Percentiles rank a stretch among this genome's conserved stretches.
Evolutionary conservation across 2,113 vertebrate species (phyloP).

Genomic region (Trematocara marginatum): DNA sequence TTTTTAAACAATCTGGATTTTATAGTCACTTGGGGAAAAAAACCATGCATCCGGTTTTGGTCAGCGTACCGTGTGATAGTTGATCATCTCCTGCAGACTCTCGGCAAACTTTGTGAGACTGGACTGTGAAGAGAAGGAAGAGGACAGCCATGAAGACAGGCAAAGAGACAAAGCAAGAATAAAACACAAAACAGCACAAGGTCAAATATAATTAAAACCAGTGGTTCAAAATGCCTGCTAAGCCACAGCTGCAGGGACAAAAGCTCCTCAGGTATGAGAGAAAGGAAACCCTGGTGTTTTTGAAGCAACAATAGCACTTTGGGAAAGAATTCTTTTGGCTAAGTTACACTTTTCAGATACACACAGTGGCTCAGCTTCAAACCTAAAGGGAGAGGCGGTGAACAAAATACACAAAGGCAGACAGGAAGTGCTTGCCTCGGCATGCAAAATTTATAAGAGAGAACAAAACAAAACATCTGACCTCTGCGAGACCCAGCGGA

Average conservation of each 20-base stretch:
- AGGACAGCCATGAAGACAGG: not conserved
- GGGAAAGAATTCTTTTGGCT: constrained; percentile 15
- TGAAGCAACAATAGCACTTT: not conserved
- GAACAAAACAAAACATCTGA: constrained; percentile 29
- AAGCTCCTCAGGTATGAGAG: not conserved
- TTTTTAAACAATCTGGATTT: not conserved
- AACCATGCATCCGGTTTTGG: constrained; percentile 21
- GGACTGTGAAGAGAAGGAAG: constrained; percentile 68
- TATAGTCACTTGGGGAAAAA: not conserved
- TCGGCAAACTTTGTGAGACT: constrained; percentile 93
- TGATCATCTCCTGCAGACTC: constrained; percentile 96
- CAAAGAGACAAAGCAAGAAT: not conserved
- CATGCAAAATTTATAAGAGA: constrained; percentile 15
- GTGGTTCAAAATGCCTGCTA: not conserved
- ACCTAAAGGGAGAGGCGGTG: constrained; percentile 1
- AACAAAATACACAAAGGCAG: constrained; percentile 26
- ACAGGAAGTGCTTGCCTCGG: constrained; percentile 12
- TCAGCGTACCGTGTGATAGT: constrained; percentile 90
- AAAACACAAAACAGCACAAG: not conserved
- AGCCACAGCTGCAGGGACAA: not conserved
- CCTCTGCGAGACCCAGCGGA: not conserved
- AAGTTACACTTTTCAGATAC: constrained; percentile 10
- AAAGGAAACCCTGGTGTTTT: not conserved
- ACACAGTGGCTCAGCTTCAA: constrained; percentile 1
- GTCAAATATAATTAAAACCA: not conserved